Percentiles rank a stretch among this genome's conserved stretches.
Conservation (phyloP, 2,797 vertebrate genomes). For the Paguma larvata region DNA sequence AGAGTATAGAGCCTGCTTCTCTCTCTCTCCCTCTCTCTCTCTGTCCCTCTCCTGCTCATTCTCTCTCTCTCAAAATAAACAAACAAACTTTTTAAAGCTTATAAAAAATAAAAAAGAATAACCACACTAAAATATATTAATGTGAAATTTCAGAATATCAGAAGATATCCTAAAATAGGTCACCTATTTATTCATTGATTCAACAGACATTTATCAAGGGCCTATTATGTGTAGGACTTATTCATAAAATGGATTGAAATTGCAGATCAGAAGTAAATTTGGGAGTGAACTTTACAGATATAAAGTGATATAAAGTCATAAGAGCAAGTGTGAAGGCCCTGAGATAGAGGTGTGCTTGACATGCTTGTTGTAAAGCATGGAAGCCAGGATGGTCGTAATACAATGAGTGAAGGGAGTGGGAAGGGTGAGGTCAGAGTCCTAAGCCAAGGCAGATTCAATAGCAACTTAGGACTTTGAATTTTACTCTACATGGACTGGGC, state of each 20-base stretch:
- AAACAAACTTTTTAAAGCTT: background rate
- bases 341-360: background rate
- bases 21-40: too few species aligned
- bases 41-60: too few species aligned
- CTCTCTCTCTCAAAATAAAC: too few species aligned
- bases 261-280: constrained; percentile 6
- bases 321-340: background rate
- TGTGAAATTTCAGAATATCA: background rate
- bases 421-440: background rate
- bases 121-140: background rate
- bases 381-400: background rate
- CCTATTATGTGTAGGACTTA: background rate
- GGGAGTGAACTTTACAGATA: background rate
- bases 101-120: background rate
- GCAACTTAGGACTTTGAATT: background rate
- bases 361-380: background rate
- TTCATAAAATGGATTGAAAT: background rate
- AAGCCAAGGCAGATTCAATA: background rate
- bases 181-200: background rate
- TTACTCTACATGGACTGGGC: background rate
- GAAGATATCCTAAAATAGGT: background rate
- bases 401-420: background rate
- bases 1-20: too few species aligned
- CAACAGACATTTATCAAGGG: background rate
- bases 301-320: background rate